Evolutionary conservation across 2,113 vertebrate species (phyloP).

Genomic region (Uria lomvia): DNA sequence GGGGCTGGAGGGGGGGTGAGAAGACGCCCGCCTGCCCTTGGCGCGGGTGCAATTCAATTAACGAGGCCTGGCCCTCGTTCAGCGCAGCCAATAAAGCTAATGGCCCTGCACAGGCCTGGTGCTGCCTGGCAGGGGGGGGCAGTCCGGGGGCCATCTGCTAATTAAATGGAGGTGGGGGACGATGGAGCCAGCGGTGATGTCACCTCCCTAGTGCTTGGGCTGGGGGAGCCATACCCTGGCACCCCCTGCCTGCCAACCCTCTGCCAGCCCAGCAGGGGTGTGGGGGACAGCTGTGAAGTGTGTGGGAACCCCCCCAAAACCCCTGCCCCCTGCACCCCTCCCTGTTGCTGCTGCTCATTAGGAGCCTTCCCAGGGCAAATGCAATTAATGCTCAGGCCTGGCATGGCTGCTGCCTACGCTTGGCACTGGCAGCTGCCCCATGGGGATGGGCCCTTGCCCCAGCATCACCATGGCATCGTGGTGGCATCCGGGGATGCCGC

Average conservation of each 20-base stretch:
- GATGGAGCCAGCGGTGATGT: neutral
- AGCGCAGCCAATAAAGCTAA: conserved; percentile 53
- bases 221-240: neutral
- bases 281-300: neutral
- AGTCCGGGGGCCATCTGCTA: conserved; percentile 33
- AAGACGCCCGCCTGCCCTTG: neutral
- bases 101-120: conserved; percentile 47
- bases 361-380: neutral
- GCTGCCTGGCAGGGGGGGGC: neutral
- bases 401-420: neutral
- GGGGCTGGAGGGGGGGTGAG: no score
- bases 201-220: neutral
- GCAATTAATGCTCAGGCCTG: conserved; percentile 3
- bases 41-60: conserved; percentile 59
- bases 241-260: neutral
- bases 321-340: neutral
- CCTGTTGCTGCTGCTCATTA: neutral
- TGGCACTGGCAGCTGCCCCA: neutral
- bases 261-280: neutral
- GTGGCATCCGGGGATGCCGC: neutral
- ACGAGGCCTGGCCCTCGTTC: conserved; percentile 30
- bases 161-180: conserved; percentile 39
- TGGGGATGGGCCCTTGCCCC: neutral
- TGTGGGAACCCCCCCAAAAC: neutral
- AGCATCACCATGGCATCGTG: rapidly evolving